Evolutionary conservation across 2,888 invertebrate species (phyloP).

Genomic region (Caenorhabditis doughertyi): DNA sequence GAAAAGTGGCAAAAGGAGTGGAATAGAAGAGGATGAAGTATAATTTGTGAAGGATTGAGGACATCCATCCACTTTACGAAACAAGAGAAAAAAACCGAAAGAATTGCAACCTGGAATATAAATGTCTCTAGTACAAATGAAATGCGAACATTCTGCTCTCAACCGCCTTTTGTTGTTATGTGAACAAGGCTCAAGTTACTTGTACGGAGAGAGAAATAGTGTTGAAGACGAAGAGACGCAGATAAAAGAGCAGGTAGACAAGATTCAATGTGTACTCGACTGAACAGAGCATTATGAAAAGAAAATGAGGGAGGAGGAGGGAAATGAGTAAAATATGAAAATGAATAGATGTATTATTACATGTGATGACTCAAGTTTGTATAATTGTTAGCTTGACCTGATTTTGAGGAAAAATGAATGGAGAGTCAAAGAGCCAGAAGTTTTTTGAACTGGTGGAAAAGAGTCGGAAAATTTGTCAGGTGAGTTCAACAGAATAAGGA

Average conservation of each 20-base stretch:
- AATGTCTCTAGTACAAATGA: slow-evolving; percentile 42
- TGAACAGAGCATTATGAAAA: slow-evolving; percentile 12
- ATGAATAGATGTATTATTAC: slow-evolving; percentile 12
- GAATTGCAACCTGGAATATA: slow-evolving; percentile 4
- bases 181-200: slow-evolving; percentile 63
- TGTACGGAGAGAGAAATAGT: slow-evolving; percentile 43
- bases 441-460: no score
- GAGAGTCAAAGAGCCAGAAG: not conserved
- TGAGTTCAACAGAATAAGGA: no score
- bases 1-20: slow-evolving; percentile 24
- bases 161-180: slow-evolving; percentile 52
- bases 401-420: not conserved
- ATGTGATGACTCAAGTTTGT: slow-evolving; percentile 12
- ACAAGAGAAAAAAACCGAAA: not conserved
- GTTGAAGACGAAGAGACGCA: slow-evolving; percentile 18
- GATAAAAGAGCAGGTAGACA: slow-evolving; percentile 36
- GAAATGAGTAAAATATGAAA: slow-evolving; percentile 44
- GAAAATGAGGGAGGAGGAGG: not conserved
- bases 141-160: slow-evolving; percentile 40
- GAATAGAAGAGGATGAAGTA: slow-evolving; percentile 45
- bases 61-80: slow-evolving; percentile 36
- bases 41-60: slow-evolving; percentile 42
- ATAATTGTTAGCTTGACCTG: not conserved
- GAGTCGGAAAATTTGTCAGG: no score
- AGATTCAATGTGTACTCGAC: slow-evolving; percentile 37